Base-by-base conservation (phyloP, 1,140 invertebrate species). In the Euwallacea fornicatus region DNA sequence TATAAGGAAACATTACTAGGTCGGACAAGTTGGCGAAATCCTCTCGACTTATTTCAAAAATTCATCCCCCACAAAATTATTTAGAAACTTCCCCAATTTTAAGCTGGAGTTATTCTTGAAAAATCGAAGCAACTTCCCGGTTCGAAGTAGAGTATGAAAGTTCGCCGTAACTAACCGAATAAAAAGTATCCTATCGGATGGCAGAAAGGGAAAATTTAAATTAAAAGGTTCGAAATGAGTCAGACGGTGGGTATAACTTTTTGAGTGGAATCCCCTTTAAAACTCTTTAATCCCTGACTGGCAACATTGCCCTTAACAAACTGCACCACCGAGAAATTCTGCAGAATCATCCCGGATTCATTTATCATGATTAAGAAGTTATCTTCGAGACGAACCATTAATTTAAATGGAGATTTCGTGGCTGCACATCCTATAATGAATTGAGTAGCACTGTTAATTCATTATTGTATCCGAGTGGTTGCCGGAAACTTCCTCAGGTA, bases 321-420 rank as follows among this genome's bases (percentile, higher is more conserved):
- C 59, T 72, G 70, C 70, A 72, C 63, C 46, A 43, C 67, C 53
- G 73, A 55, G 64, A 69, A 74, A 69, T 74, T 66, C 73, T 72
- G 71, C 71, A 72, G 71, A 72, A 73, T 75, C 73, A 75, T 72
- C 66, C 42, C 53, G 50, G 44, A 69, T 70, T 66, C 71, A 75
- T 75, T 75, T 73, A 70, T 75, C 71, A 73, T 75, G 73, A 75
- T 75, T 75, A 75, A 73, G 73, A 68, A 72, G 71, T 73, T 75
- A 75, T 75, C 73, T 75, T 72, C 71, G 71, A 73, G 71, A 75
- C 73, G 71, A 75, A 66, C 73, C 73, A 75, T 75, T 75, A 75
- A 75, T 75, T 75, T 72, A 75, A 73, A 75, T 75, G 71, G 71
- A 75, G 71, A 75, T 75, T 72, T 70, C 73, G 73, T 54, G 71